A percentile compares a stretch with the other conserved stretches of the same genome.
Conservation (phyloP, 2,797 vertebrate genomes). For the Acanthornis magna region DNA sequence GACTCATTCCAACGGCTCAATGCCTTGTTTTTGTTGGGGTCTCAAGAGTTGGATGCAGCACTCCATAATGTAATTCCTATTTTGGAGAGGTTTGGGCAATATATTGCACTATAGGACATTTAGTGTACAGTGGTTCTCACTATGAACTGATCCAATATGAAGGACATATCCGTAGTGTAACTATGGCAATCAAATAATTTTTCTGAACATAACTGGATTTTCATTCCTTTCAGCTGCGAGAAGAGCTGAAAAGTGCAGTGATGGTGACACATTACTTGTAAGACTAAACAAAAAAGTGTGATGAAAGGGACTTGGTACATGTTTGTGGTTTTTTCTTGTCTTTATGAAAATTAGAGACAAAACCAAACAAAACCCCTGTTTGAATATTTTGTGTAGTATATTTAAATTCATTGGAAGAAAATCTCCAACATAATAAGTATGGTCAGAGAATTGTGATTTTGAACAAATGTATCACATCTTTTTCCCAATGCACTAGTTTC, state of each 20-base stretch:
- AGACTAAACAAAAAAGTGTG: not conserved
- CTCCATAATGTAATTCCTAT: not conserved
- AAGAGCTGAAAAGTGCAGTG: not conserved
- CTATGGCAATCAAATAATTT: not conserved
- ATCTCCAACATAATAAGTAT: not conserved
- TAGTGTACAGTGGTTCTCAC: not conserved
- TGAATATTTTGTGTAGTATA: not conserved
- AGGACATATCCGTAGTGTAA: not conserved
- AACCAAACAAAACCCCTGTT: accelerated
- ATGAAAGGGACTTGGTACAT: not conserved
- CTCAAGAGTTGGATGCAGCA: not conserved
- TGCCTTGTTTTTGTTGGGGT: not conserved
- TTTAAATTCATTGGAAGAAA: not conserved
- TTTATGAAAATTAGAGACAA: not conserved
- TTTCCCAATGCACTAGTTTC: not conserved
- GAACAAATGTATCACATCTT: not conserved
- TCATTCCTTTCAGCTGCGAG: not conserved
- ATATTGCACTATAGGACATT: not conserved
- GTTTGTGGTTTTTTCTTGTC: not conserved
- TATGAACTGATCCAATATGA: not conserved
- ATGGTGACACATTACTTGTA: not conserved
- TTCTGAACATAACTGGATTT: not conserved
- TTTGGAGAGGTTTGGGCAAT: not conserved
- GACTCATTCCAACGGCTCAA: not conserved
- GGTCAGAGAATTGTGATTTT: not conserved